These are phyloP conservation scores for Epizoanthus ramosus DNA, from an alignment of 92 coral and sea anemone species.

Conservation along the genomic window DNA sequence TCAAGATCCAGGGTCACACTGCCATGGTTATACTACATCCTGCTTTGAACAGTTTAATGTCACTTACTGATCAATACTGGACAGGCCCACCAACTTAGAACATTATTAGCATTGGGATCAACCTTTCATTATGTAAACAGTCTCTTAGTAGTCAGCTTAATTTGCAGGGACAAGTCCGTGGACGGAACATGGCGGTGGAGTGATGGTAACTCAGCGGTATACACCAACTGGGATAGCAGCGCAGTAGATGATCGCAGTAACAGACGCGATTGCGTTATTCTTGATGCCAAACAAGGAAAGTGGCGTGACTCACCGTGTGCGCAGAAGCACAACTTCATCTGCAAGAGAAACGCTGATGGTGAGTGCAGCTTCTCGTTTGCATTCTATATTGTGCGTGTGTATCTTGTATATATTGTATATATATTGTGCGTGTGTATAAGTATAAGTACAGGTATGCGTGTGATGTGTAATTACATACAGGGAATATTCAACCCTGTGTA, in stretches of 20 bases:
- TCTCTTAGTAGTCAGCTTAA: neutral
- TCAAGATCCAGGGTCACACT: no score
- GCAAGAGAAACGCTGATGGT: conserved; percentile 88
- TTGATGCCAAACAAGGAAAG: conserved; percentile 93
- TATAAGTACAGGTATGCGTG: no score
- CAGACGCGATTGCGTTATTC: conserved; percentile 89
- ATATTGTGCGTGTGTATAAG: no score
- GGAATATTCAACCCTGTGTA: no score
- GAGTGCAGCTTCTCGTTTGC: conserved; percentile 8
- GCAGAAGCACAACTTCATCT: conserved; percentile 81
- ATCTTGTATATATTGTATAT: no score
- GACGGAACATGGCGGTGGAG: conserved; percentile 99
- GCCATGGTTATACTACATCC: no score
- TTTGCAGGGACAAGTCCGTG: conserved; percentile 79
- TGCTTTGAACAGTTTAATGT: no score
- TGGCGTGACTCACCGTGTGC: conserved; percentile 95
- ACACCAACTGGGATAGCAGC: conserved; percentile 97
- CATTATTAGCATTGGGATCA: no score
- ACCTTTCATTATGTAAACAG: neutral
- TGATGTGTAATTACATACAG: no score
- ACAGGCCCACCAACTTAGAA: no score
- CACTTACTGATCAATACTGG: no score
- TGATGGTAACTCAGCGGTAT: conserved; percentile 88
- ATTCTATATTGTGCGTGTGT: neutral
- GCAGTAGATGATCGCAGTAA: conserved; percentile 80